These are phyloP conservation scores for Eucriotettix oculatus DNA, from an alignment of 2,888 invertebrate genomes.

Conservation along the genomic window DNA sequence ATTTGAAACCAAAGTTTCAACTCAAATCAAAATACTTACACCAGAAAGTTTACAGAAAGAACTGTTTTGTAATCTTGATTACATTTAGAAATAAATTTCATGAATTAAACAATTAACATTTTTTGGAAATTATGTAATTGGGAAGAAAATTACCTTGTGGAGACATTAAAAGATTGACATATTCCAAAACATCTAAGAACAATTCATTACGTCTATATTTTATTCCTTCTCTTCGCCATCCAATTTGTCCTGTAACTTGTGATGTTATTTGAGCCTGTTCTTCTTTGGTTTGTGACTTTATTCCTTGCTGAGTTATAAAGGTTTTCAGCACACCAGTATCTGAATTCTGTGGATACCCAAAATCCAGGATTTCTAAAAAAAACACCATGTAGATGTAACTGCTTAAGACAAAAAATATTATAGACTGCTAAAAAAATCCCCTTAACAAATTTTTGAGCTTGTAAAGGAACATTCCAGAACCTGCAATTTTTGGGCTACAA, in stretches of 20 bases:
- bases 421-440: neutral
- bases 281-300: conserved; percentile 96
- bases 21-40: too few species aligned
- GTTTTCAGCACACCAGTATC: conserved; percentile 98
- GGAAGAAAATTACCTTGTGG: conserved; percentile 61
- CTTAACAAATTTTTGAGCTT: too few species aligned
- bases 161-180: conserved; percentile 97
- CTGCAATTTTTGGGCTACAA: too few species aligned
- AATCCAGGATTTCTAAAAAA: conserved; percentile 85
- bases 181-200: conserved; percentile 96
- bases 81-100: too few species aligned
- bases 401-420: neutral
- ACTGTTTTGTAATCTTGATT: too few species aligned
- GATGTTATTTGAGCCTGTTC: conserved; percentile 99
- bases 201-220: conserved; percentile 97
- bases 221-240: conserved; percentile 98
- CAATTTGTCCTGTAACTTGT: conserved; percentile 94
- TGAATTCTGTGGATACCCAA: conserved; percentile 99
- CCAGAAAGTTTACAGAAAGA: too few species aligned
- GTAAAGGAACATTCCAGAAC: too few species aligned
- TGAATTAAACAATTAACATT: too few species aligned
- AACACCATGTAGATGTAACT: conserved; percentile 2
- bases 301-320: conserved; percentile 98
- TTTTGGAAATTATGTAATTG: too few species aligned
- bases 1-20: too few species aligned